Evolutionary conservation across 1,140 invertebrate species (phyloP).

Genomic region (Adoxophyes honmai): DNA sequence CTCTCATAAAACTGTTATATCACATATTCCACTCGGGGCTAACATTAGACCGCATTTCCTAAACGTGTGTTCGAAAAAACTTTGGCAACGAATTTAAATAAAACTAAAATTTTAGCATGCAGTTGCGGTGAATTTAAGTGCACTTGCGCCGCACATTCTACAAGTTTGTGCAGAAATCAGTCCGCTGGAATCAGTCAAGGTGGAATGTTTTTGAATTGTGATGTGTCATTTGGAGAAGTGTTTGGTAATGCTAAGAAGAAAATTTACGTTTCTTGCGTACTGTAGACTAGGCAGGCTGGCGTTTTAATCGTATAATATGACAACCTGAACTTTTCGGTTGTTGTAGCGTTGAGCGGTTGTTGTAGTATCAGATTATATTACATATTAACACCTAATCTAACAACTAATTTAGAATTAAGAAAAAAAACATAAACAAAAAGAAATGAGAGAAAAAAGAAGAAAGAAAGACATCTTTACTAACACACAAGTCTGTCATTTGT

Average conservation of each 20-base stretch:
- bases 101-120: slow-evolving; percentile 38
- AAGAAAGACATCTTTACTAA: no score
- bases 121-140: slow-evolving; percentile 38
- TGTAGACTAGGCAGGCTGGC: background rate
- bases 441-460: no score
- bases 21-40: background rate
- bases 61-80: slow-evolving; percentile 20
- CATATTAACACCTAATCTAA: no score
- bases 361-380: no score
- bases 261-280: background rate
- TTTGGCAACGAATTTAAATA: slow-evolving; percentile 29
- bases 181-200: slow-evolving; percentile 33
- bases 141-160: slow-evolving; percentile 34
- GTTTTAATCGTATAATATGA: no score
- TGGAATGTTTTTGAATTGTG: slow-evolving; percentile 24
- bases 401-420: no score
- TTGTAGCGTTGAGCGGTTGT: no score
- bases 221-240: slow-evolving; percentile 19
- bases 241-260: slow-evolving; percentile 20
- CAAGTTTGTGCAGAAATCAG: slow-evolving; percentile 46
- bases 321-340: no score
- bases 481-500: no score
- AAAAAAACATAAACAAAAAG: no score
- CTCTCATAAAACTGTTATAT: background rate
- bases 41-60: slow-evolving; percentile 9